Conservation (phyloP, 2,797 vertebrate species). For the Neosilurus mollespiculum region DNA sequence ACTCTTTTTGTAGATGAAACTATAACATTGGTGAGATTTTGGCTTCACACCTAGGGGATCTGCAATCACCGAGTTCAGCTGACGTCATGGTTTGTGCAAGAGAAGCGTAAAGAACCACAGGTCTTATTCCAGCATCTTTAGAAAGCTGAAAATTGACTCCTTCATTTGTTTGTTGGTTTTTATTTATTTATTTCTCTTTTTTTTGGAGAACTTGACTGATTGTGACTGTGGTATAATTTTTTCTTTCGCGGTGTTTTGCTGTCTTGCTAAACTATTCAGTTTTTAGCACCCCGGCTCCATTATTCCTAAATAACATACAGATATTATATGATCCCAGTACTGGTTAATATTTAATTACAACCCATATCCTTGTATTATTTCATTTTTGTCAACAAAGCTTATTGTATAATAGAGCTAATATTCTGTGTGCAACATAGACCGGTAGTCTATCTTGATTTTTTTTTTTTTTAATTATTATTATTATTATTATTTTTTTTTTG, state of each 20-base stretch:
- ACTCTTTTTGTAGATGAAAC: conserved; percentile 3
- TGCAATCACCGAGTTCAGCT: neutral
- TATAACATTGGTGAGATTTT: neutral
- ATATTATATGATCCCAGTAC: conserved; percentile 33
- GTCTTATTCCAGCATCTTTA: conserved; percentile 35
- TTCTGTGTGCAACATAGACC: conserved; percentile 43
- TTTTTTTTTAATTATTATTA: too few species aligned
- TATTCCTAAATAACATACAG: conserved; percentile 1
- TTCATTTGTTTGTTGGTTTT: neutral
- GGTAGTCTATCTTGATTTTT: conserved; percentile 33
- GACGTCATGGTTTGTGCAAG: conserved; percentile 9
- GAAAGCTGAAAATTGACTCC: conserved; percentile 9
- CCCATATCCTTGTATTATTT: conserved; percentile 42
- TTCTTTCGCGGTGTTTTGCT: conserved; percentile 26
- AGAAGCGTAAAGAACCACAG: conserved; percentile 10
- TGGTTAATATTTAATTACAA: conserved; percentile 45
- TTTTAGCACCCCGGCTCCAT: conserved; percentile 6
- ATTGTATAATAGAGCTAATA: conserved; percentile 49
- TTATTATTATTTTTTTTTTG: conserved; percentile 33
- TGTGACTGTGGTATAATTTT: conserved; percentile 23
- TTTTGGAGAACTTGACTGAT: conserved; percentile 26
- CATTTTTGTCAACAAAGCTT: conserved; percentile 23
- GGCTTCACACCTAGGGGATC: neutral
- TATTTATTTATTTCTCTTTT: neutral
- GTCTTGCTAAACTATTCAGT: conserved; percentile 37